A percentile compares a stretch with the other conserved stretches of the same genome.
Evolutionary conservation across 64 coral and sea anemone species (phyloP).

Genomic region (Actinia equina): DNA sequence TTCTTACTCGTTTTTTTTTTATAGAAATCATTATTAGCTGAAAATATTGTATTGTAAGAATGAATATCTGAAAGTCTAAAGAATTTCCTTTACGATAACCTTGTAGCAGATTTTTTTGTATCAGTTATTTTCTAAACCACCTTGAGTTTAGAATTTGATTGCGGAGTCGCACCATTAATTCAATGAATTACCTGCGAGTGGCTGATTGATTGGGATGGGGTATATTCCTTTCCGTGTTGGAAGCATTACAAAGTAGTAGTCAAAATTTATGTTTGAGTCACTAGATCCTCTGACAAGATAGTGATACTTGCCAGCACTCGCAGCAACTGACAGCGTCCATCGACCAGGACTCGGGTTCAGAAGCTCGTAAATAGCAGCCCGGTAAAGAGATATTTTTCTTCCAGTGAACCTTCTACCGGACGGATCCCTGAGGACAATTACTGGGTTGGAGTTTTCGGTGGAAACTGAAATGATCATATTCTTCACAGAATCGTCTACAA

Average conservation of each 20-base stretch:
- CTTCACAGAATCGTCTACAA: slow-evolving; percentile 64
- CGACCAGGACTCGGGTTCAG: slow-evolving; percentile 41
- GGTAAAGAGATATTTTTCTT: slow-evolving; percentile 19
- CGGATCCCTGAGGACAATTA: slow-evolving; percentile 52
- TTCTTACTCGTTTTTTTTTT: too few relatives aligned
- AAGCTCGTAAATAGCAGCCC: slow-evolving; percentile 55
- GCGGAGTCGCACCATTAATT: too few relatives aligned
- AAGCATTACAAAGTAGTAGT: slow-evolving; percentile 52
- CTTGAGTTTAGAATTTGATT: too few relatives aligned
- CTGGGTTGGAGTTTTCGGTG: slow-evolving; percentile 13
- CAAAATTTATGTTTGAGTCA: slow-evolving; percentile 53
- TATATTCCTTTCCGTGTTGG: not conserved
- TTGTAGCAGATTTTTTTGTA: too few relatives aligned
- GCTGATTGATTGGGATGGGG: slow-evolving; percentile 46
- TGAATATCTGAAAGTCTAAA: too few relatives aligned
- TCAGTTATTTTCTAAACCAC: too few relatives aligned
- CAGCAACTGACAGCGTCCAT: slow-evolving; percentile 39
- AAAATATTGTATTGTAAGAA: too few relatives aligned
- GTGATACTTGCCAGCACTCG: slow-evolving; percentile 25
- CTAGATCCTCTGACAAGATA: slow-evolving; percentile 45
- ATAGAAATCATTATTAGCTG: too few relatives aligned
- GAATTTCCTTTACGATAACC: too few relatives aligned
- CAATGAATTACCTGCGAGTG: slow-evolving; percentile 9
- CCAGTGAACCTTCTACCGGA: not conserved
- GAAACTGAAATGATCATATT: slow-evolving; percentile 61